Evolutionary conservation across 2,113 vertebrate genomes (phyloP), one percentile per base, ranked within the genome.

Genomic region (Malurus melanocephalus): DNA sequence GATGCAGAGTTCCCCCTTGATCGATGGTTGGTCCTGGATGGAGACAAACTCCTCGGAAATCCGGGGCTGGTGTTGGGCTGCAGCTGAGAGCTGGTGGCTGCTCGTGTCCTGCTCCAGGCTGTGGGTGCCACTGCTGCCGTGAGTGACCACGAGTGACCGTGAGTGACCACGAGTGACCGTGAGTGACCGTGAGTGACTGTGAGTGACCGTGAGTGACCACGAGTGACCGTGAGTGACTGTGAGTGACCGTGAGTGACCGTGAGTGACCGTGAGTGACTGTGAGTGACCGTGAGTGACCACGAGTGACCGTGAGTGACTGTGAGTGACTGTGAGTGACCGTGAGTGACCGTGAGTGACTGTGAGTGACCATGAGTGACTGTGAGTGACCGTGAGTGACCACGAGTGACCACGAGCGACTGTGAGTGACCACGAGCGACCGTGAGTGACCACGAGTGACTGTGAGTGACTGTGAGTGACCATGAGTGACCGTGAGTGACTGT

Each of bases 21-120:
- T 95, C 60, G 10, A 97, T 96, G 35, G 23, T 74, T 68, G 45
- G 11, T 43, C 92, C 69, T 48, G 56, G 85, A 64, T 94, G 89
- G 73, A 81, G 81, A 80, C 7, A 45, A 83, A 53, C 53, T 60
- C 90, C 62, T 16, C 0, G 4, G 51, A 76, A 90, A 89, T 55
- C 13, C 13, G 1, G 40, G n/a, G 71, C 21, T 23, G 84, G 85
- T 5, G 4, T 16, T 68, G 0, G 4, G 6, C 38, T 9, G 46
- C 59, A 19, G 72, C 66, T 46, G 77, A 1, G 72, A 42, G 74
- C 68, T 60, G 65, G 53, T 1, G 0, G 62, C 32, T 35, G 60
- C 48, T 43, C 1, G 0, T 17, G 62, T 9, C 46, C 77, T 52
- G 48, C 35, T 9, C 57, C 33, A 2, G 57, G 40, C 38, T 64